phyloP scores from a whole-genome alignment of 2,888 invertebrate species.

The Agonopterix subpropinquella region DNA sequence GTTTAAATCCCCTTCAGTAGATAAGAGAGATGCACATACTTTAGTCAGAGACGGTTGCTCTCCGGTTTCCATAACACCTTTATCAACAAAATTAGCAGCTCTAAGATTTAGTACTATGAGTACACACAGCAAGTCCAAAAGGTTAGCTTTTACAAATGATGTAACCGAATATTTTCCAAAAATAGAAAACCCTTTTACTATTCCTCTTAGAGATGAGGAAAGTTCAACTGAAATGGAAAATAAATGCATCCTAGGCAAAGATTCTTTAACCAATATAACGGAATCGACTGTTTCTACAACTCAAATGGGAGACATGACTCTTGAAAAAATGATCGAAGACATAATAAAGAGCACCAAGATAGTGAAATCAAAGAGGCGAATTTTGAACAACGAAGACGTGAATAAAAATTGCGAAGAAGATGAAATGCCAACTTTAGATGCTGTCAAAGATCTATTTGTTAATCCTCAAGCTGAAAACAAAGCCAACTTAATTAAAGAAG shows the following conservation, averaged over 20 bases:
- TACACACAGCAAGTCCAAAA: constrained; percentile 51
- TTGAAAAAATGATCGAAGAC: constrained; percentile 78
- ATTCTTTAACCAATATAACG: constrained; percentile 46
- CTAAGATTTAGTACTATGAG: constrained; percentile 73
- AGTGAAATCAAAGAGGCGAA: constrained; percentile 56
- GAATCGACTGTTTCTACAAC: constrained; percentile 68
- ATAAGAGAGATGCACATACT: constrained; percentile 58
- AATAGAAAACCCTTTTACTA: constrained; percentile 57
- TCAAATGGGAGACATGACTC: constrained; percentile 69
- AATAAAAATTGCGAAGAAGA: constrained; percentile 31
- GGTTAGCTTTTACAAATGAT: constrained; percentile 45
- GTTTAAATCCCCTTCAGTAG: constrained; percentile 61
- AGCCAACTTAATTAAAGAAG: constrained; percentile 61
- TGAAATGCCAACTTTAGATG: constrained; percentile 41
- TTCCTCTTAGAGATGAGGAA: constrained; percentile 63
- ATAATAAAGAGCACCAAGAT: constrained; percentile 76
- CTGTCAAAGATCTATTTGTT: constrained; percentile 57
- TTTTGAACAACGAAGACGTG: constrained; percentile 37
- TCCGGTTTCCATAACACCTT: constrained; percentile 73
- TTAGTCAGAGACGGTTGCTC: constrained; percentile 64
- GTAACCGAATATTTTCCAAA: constrained; percentile 71
- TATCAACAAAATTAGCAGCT: constrained; percentile 76
- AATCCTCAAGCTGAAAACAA: constrained; percentile 60
- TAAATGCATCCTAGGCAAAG: constrained; percentile 59
- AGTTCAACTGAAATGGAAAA: constrained; percentile 68